Conservation (phyloP, 2,888 invertebrate genomes). For the Selenia dentaria region DNA sequence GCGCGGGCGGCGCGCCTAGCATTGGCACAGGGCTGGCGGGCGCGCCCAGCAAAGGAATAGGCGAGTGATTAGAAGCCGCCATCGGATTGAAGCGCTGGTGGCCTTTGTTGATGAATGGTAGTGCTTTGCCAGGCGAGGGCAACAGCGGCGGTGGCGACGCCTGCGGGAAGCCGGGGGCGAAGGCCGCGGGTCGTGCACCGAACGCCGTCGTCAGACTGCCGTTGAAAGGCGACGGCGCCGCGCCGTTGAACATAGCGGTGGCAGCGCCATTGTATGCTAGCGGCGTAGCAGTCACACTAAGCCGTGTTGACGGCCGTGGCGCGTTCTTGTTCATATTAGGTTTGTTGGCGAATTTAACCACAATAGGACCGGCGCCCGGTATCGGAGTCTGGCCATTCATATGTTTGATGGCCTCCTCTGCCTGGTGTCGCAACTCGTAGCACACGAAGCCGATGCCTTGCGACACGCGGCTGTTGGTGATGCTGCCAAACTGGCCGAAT, state of each 20-base stretch:
- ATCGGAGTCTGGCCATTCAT: conserved; percentile 77
- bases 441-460: conserved; percentile 82
- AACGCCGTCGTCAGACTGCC: conserved; percentile 69
- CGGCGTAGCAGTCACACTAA: conserved; percentile 58
- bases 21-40: conserved; percentile 76
- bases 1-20: conserved; percentile 65
- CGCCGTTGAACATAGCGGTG: conserved; percentile 68
- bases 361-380: conserved; percentile 71
- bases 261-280: conserved; percentile 71
- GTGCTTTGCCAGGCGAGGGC: conserved; percentile 79
- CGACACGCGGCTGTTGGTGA: conserved; percentile 80
- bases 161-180: conserved; percentile 72
- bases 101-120: conserved; percentile 81
- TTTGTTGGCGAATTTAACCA: conserved; percentile 81
- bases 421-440: conserved; percentile 72
- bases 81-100: conserved; percentile 80
- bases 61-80: conserved; percentile 75
- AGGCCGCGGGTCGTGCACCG: conserved; percentile 66
- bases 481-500: conserved; percentile 72
- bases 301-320: conserved; percentile 64
- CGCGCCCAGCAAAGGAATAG: conserved; percentile 72
- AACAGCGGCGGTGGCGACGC: conserved; percentile 76
- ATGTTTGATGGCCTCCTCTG: conserved; percentile 76
- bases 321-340: conserved; percentile 73
- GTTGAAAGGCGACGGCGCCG: conserved; percentile 68